phyloP scores from a whole-genome alignment of 1,140 invertebrate genomes.

The Cyrtorhinus lividipennis region DNA sequence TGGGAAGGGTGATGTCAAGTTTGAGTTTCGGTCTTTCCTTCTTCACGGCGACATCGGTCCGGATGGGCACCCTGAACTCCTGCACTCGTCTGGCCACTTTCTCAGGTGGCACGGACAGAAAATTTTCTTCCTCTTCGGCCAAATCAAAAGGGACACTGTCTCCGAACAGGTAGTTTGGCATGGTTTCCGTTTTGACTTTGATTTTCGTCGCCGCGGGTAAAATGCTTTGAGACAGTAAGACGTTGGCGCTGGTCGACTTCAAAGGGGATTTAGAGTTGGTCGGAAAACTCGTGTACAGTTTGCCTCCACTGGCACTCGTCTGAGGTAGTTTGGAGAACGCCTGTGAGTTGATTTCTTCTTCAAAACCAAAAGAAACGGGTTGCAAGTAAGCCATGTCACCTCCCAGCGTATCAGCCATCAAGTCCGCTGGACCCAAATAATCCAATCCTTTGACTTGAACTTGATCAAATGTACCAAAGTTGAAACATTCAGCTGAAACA shows the following conservation, averaged over 20 bases:
- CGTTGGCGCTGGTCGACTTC: conserved; percentile 5
- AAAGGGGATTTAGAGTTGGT: conserved; percentile 4
- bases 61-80: neutral
- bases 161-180: neutral
- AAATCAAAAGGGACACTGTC: neutral
- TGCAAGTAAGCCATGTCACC: neutral
- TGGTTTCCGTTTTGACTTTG: neutral
- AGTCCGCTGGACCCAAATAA: conserved; percentile 6
- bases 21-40: conserved; percentile 12
- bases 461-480: conserved; percentile 11
- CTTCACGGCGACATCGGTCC: neutral
- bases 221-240: conserved; percentile 4
- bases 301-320: neutral
- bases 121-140: neutral
- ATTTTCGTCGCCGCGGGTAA: neutral
- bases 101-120: neutral
- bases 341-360: neutral
- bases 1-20: conserved; percentile 12
- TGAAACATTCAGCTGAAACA: conserved; percentile 13
- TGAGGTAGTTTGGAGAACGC: neutral
- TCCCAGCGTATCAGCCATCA: conserved; percentile 10
- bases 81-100: neutral
- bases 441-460: neutral
- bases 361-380: neutral
- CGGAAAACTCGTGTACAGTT: neutral